Base-by-base conservation (phyloP, 2,797 vertebrate genomes). In the Hemitrygon akajei region DNA sequence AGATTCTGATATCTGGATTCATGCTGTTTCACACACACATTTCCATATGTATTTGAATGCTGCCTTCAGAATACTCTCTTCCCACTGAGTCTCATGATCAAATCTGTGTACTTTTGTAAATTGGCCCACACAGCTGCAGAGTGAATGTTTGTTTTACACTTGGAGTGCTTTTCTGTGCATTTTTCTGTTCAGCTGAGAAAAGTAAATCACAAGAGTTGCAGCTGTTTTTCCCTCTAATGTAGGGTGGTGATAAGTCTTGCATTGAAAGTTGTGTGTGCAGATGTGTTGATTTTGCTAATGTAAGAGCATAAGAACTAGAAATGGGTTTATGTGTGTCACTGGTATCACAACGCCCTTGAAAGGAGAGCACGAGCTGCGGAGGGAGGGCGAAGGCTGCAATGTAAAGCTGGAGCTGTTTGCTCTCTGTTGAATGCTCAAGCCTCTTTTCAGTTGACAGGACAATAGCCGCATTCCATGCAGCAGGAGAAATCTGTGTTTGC, bases 291-390 rank as follows among this genome's bases (percentile, higher is more conserved):
- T 89, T 60, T 66, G 60, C 20, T n/a, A 9, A 34, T 66, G 30
- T 87, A 56, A 87, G 4, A 47, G 47, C 47, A 47, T 47, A 87
- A 63, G 58, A 56, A 89, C 16, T 89, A 7, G 60, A 89, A 89
- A 89, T 89, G n/a, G 60, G 86, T 89, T 30, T 66, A 66, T 66
- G 30, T 66, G 86, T 89, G 86, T 89, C 86, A 89, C 60, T 89
- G 82, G 86, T 89, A 69, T 89, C 60, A 89, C n/a, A 66, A 89
- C 86, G 86, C 86, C 86, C 86, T 89, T 89, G 86, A 89, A 89
- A 20, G 60, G 86, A 89, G 86, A 89, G 63, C 18, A n/a, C 34
- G n/a, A 60, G 66, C 63, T 60, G 86, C 60, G 86, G 86, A 89
- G 86, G 86, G 86, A 89, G 86, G 60, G 60, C 18, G 86, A 89